phyloP scores from a whole-genome alignment of 2,797 vertebrate genomes.

The Hyperoplus lanceolatus region DNA sequence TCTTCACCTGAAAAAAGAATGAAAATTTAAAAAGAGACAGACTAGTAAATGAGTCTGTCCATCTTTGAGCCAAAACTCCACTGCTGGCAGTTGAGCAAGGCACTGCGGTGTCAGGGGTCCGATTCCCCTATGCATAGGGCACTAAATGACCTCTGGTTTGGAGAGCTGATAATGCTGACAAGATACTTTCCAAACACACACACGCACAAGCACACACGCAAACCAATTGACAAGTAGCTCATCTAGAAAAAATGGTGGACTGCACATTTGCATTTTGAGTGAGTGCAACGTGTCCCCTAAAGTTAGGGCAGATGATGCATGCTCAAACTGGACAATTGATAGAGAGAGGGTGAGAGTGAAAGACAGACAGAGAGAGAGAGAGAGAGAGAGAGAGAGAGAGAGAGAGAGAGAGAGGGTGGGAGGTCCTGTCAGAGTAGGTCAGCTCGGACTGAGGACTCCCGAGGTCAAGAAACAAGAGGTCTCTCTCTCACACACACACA shows the following conservation, averaged over 20 bases:
- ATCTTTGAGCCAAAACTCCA: neutral
- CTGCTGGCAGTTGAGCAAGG: conserved; percentile 18
- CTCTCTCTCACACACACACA: conserved; percentile 46
- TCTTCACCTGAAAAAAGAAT: neutral
- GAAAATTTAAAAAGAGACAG: neutral
- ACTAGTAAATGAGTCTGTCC: neutral
- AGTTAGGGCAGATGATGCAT: conserved; percentile 69
- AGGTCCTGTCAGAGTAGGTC: conserved; percentile 75
- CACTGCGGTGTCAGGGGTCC: conserved; percentile 13
- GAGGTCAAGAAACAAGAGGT: conserved; percentile 80
- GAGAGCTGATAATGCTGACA: conserved; percentile 61
- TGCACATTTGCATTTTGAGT: conserved; percentile 72
- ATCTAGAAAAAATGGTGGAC: conserved; percentile 67
- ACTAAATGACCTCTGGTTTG: conserved; percentile 26
- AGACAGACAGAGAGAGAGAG: conserved; percentile 14
- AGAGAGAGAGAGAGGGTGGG: conserved; percentile 55
- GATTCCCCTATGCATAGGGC: conserved; percentile 1
- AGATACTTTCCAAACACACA: conserved; percentile 26
- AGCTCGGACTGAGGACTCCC: conserved; percentile 60
- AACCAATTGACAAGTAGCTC: conserved; percentile 57
- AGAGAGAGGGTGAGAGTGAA: conserved; percentile 63
- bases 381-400: neutral
- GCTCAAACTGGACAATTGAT: conserved; percentile 68
- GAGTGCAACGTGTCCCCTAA: conserved; percentile 54
- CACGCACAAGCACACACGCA: conserved; percentile 17